Conservation (phyloP, 2,888 invertebrate genomes). For the Chorisops tibialis region DNA sequence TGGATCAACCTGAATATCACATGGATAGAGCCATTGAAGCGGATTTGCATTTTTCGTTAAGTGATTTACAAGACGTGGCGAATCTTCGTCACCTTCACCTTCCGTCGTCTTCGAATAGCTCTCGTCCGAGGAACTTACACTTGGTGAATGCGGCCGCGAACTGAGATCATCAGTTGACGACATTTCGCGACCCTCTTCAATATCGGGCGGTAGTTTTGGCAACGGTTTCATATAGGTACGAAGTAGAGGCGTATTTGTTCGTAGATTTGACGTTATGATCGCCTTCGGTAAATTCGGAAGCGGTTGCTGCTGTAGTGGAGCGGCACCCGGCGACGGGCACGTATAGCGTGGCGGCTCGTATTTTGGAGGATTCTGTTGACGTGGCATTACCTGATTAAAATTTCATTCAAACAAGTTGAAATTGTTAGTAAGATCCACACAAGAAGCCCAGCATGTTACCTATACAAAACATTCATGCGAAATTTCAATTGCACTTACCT, state of each 20-base stretch:
- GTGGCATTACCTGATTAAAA: constrained; percentile 45
- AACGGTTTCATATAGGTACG: constrained; percentile 58
- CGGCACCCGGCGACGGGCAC: constrained; percentile 47
- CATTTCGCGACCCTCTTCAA: constrained; percentile 51
- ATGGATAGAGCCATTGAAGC: constrained; percentile 61
- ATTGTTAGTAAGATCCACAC: constrained; percentile 8
- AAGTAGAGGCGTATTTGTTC: constrained; percentile 43
- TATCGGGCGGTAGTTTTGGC: constrained; percentile 57
- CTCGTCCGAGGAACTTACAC: constrained; percentile 80
- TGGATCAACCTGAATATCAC: constrained; percentile 59
- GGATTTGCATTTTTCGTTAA: constrained; percentile 49
- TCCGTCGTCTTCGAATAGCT: constrained; percentile 79
- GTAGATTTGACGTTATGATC: constrained; percentile 39
- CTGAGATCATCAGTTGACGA: constrained; percentile 82
- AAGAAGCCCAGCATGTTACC: constrained; percentile 12
- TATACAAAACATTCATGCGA: constrained; percentile 1
- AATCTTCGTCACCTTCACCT: constrained; percentile 56
- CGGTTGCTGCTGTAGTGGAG: constrained; percentile 45
- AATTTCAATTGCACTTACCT: constrained; percentile 43
- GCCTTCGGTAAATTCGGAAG: constrained; percentile 32
- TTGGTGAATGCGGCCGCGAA: constrained; percentile 75
- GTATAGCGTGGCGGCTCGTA: constrained; percentile 52
- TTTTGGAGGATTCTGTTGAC: constrained; percentile 48
- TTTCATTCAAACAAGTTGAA: constrained; percentile 9
- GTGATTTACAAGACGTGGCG: constrained; percentile 42